phyloP scores from a whole-genome alignment of 2,113 vertebrate species.

The Uropsilus gracilis region DNA sequence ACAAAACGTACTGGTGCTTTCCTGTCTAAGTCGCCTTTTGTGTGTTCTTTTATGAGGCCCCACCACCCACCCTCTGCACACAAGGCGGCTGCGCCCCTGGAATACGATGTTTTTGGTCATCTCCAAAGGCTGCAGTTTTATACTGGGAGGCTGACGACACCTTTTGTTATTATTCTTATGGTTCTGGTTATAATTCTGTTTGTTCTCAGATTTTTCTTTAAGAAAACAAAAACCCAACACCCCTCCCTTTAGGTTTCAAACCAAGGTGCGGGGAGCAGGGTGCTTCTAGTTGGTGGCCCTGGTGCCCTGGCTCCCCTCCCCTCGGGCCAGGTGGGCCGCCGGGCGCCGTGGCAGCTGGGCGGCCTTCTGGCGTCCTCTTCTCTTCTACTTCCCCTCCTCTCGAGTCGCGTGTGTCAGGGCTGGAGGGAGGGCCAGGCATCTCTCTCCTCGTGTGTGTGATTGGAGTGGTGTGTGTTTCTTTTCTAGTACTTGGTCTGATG shows the following conservation, averaged over 20 bases:
- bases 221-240: conserved; percentile 78
- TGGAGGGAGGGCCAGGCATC: conserved; percentile 55
- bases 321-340: conserved; percentile 76
- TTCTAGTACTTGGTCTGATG: conserved; percentile 90
- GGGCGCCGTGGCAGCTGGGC: conserved; percentile 1
- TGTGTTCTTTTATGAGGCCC: conserved; percentile 85
- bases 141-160: conserved; percentile 88
- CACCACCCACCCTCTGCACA: conserved; percentile 83
- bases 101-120: conserved; percentile 89
- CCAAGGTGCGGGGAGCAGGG: conserved; percentile 80
- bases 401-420: conserved; percentile 72
- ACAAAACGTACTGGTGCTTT: conserved; percentile 92
- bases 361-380: conserved; percentile 51
- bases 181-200: conserved; percentile 80
- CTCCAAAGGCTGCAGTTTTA: conserved; percentile 88
- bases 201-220: conserved; percentile 75
- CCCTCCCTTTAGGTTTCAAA: conserved; percentile 76
- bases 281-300: conserved; percentile 77
- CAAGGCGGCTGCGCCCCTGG: conserved; percentile 86
- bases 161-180: conserved; percentile 90
- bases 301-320: conserved; percentile 76
- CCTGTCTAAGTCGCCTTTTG: conserved; percentile 83
- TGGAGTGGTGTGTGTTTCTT: conserved; percentile 88
- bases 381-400: conserved; percentile 75
- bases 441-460: conserved; percentile 86